Evolutionary conservation across 2,888 invertebrate species (phyloP).

Genomic region (Tetranychus truncatus): DNA sequence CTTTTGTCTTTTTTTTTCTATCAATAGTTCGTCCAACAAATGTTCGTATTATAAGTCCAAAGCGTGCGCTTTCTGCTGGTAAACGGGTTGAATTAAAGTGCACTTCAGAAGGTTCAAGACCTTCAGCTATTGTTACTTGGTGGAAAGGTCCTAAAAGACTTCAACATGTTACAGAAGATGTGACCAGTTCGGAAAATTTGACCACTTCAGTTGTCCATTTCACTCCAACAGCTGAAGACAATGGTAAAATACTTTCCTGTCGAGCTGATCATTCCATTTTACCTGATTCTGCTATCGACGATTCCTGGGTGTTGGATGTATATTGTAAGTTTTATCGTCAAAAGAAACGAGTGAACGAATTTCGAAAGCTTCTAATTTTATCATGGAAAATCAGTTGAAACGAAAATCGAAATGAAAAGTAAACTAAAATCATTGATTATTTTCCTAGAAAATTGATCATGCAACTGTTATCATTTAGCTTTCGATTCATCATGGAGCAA

Average conservation of each 20-base stretch:
- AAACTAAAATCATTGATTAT: too few relatives aligned
- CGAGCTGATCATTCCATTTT: constrained; percentile 25
- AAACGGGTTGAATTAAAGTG: constrained; percentile 23
- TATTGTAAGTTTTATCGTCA: constrained; percentile 23
- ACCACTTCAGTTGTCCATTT: constrained; percentile 24
- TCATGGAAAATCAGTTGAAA: too few relatives aligned
- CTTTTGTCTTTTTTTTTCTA: constrained; percentile 4
- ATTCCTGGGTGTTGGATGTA: constrained; percentile 25
- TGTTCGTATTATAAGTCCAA: constrained; percentile 25
- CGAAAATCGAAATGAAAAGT: too few relatives aligned
- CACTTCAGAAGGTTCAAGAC: constrained; percentile 25
- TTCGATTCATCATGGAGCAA: too few relatives aligned
- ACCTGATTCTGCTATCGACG: constrained; percentile 25
- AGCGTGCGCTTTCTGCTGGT: constrained; percentile 23
- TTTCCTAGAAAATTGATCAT: too few relatives aligned
- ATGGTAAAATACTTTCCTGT: constrained; percentile 26
- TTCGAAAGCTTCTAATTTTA: too few relatives aligned
- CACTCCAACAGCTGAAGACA: constrained; percentile 24
- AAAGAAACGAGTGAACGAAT: too few relatives aligned
- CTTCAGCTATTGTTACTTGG: constrained; percentile 26
- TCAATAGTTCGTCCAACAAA: constrained; percentile 27
- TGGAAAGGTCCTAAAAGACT: constrained; percentile 22
- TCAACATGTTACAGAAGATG: constrained; percentile 23
- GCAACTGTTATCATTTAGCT: too few relatives aligned
- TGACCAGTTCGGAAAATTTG: constrained; percentile 23